A percentile compares a stretch with the other conserved stretches of the same genome.
phyloP scores from a whole-genome alignment of 2,113 vertebrate genomes.

The Centropus unirufus region DNA sequence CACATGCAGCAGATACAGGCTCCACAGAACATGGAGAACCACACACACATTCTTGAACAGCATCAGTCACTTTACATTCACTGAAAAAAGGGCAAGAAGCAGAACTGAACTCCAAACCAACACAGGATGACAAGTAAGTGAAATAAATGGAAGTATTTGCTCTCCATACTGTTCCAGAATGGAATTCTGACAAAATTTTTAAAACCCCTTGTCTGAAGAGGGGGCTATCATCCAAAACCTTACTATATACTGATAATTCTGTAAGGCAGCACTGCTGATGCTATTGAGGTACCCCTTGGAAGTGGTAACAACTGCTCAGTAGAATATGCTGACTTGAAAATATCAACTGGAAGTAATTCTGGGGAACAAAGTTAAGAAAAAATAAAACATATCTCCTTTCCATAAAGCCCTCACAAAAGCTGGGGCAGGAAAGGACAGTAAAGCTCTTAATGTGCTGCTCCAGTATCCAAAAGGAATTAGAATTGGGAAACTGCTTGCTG shows the following conservation, averaged over 20 bases:
- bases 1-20: not conserved
- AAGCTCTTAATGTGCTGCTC: not conserved
- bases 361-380: not conserved
- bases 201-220: not conserved
- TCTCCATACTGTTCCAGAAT: not conserved
- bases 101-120: not conserved
- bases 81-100: not conserved
- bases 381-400: not conserved
- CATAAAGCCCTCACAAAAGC: not conserved
- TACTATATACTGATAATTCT: fast-evolving
- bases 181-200: not conserved
- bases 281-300: not conserved
- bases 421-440: fast-evolving
- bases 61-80: not conserved
- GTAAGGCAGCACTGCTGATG: not conserved
- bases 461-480: not conserved
- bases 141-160: not conserved
- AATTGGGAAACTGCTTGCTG: not conserved
- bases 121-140: not conserved
- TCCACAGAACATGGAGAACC: not conserved
- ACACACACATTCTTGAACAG: not conserved
- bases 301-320: not conserved
- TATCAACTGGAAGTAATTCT: not conserved
- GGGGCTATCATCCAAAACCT: not conserved
- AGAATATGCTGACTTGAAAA: not conserved